Evolutionary conservation across 1,140 invertebrate species (phyloP).

Genomic region (Papilio machaon): DNA sequence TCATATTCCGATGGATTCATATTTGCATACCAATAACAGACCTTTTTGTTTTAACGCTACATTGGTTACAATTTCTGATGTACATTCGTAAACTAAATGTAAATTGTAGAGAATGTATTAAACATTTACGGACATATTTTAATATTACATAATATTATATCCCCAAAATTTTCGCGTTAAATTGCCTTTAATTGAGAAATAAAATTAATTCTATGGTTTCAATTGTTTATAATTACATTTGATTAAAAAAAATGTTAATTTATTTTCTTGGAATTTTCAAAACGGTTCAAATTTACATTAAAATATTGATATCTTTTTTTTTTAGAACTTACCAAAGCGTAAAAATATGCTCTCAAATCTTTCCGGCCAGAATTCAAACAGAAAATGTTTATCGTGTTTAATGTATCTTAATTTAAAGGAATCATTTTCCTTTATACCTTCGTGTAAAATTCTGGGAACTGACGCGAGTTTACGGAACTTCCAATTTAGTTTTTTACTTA

Average conservation of each 20-base stretch:
- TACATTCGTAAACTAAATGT: neutral
- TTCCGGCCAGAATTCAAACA: neutral
- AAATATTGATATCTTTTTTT: neutral
- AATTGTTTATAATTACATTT: neutral
- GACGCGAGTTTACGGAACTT: neutral
- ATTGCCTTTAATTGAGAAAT: neutral
- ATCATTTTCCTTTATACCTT: neutral
- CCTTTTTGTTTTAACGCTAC: neutral
- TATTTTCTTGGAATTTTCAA: neutral
- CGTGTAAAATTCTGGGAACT: neutral
- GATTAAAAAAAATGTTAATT: neutral
- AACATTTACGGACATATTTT: too few species aligned
- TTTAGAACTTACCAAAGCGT: neutral
- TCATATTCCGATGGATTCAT: slow-evolving; percentile 4
- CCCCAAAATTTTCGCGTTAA: neutral
- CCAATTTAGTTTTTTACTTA: neutral
- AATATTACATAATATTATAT: too few species aligned
- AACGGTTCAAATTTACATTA: neutral
- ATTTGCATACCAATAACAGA: slow-evolving; percentile 3
- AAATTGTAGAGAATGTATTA: neutral
- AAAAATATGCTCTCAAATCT: neutral
- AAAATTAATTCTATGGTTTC: neutral
- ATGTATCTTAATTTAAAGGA: neutral
- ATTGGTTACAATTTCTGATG: neutral
- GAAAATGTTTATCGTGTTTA: neutral